These are phyloP conservation scores for Varanus komodoensis DNA, from an alignment of 2,113 vertebrate genomes.

Conservation along the genomic window DNA sequence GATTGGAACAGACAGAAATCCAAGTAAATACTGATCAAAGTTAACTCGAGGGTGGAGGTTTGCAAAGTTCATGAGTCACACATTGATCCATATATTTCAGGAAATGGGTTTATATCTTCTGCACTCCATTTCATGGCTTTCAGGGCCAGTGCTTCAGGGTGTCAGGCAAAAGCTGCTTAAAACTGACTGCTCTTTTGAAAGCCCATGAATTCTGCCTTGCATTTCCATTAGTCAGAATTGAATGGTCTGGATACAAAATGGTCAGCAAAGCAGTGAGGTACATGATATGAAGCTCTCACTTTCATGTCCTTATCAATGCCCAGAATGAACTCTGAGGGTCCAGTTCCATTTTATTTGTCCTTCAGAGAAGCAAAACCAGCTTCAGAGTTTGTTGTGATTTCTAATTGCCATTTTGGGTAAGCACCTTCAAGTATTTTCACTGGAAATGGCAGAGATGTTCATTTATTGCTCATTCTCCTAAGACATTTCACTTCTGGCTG, in stretches of 20 bases:
- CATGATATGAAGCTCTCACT: background rate
- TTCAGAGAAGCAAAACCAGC: slow-evolving; percentile 46
- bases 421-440: slow-evolving; percentile 49
- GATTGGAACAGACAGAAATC: background rate
- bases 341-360: fast-evolving
- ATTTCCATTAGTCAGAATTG: background rate
- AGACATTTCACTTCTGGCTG: slow-evolving; percentile 18
- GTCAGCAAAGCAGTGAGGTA: background rate
- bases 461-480: slow-evolving; percentile 40
- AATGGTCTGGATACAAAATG: background rate
- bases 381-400: slow-evolving; percentile 40
- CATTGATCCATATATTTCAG: background rate
- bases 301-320: background rate
- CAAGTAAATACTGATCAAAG: slow-evolving; percentile 18
- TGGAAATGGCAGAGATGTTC: slow-evolving; percentile 7
- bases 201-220: background rate
- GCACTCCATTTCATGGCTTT: background rate
- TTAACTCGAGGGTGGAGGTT: background rate
- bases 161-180: background rate
- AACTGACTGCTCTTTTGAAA: background rate
- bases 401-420: slow-evolving; percentile 43
- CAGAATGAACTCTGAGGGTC: background rate
- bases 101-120: background rate
- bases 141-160: background rate
- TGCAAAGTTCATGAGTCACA: background rate